Percentiles rank a stretch among this genome's conserved stretches.
Evolutionary conservation across 2,888 invertebrate species (phyloP).

Genomic region (Brachypterus glaber): DNA sequence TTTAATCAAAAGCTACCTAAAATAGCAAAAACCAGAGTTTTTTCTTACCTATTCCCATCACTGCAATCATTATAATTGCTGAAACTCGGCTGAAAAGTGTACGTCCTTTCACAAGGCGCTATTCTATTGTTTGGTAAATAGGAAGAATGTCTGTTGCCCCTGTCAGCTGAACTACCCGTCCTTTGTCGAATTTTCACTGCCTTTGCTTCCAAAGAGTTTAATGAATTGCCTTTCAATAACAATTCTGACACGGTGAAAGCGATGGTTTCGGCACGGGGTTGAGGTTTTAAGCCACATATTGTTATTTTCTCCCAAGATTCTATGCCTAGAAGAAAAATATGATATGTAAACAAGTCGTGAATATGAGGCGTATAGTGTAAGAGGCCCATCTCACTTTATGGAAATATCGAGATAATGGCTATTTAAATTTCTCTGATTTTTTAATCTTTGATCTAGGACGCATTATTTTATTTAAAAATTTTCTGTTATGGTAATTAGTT

Average conservation of each 20-base stretch:
- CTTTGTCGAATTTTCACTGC: slow-evolving; percentile 31
- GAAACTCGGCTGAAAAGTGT: slow-evolving; percentile 40
- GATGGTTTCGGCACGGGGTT: slow-evolving; percentile 59
- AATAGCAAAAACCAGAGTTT: too few relatives aligned
- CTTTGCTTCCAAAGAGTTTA: slow-evolving; percentile 26
- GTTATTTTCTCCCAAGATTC: slow-evolving; percentile 68
- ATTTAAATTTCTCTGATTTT: too few relatives aligned
- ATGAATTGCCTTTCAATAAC: slow-evolving; percentile 37
- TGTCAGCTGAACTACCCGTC: slow-evolving; percentile 36
- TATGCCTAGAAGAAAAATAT: slow-evolving; percentile 44
- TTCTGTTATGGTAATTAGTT: too few relatives aligned
- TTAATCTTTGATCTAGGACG: too few relatives aligned
- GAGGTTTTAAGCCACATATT: slow-evolving; percentile 52
- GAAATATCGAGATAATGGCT: too few relatives aligned
- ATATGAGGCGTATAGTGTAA: too few relatives aligned
- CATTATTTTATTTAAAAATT: too few relatives aligned
- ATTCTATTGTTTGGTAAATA: slow-evolving; percentile 39
- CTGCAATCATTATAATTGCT: slow-evolving; percentile 41
- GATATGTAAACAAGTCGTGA: too few relatives aligned
- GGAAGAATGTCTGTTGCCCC: slow-evolving; percentile 38
- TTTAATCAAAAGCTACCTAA: too few relatives aligned
- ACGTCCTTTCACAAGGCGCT: slow-evolving; percentile 39
- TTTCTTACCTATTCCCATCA: slow-evolving; percentile 17
- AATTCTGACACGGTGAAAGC: slow-evolving; percentile 55
- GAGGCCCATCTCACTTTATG: too few relatives aligned